Base-by-base conservation (phyloP, 2,113 vertebrate genomes). In the Ictalurus furcatus region DNA sequence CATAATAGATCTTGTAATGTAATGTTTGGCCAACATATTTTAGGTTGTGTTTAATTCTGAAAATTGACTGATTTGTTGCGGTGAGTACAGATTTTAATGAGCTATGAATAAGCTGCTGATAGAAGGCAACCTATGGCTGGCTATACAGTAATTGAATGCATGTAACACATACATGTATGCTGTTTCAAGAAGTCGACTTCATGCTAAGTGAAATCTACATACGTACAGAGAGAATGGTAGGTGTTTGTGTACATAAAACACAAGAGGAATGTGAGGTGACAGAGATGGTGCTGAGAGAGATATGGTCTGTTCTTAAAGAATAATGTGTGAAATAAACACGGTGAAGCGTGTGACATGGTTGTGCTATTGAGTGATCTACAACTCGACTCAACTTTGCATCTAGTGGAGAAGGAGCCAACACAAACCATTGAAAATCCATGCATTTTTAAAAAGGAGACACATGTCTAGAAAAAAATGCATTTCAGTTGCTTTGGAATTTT, bases 281-380 rank as follows among this genome's bases (percentile, higher is more conserved):
- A 52, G 37, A 78, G n/a, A 88, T 6, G 0, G 44, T 78, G 63
- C 40, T n/a, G 48, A 37, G 44, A 65, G 34, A 78, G 81, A 25
- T 84, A 88, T 44, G 40, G 56, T 63, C 56, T 76, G 82, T 88
- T 88, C 88, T 84, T 88, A 88, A 84, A 84, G 81, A 88, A 54
- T 73, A 88, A 84, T 84, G 87, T 88, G 87, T 84, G 54, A 88
- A 88, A 73, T 88, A 84, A 88, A 84, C 69, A 84, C 25, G 17
- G 67, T 83, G 40, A 76, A 28, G 81, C 59, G 19, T 86, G 34
- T 71, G 88, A 71, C 84, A 86, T 59, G 37, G 65, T 80, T 69
- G 61, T 59, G 71, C 81, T 85, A 78, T 61, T 88, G 82, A 67
- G 74, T 59, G 88, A 86, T 86, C 88, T 86, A 82, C 84, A 59